Percentiles rank a stretch among this genome's conserved stretches.
Conservation (phyloP, 2,888 invertebrate species). For the Octodonta nipae region DNA sequence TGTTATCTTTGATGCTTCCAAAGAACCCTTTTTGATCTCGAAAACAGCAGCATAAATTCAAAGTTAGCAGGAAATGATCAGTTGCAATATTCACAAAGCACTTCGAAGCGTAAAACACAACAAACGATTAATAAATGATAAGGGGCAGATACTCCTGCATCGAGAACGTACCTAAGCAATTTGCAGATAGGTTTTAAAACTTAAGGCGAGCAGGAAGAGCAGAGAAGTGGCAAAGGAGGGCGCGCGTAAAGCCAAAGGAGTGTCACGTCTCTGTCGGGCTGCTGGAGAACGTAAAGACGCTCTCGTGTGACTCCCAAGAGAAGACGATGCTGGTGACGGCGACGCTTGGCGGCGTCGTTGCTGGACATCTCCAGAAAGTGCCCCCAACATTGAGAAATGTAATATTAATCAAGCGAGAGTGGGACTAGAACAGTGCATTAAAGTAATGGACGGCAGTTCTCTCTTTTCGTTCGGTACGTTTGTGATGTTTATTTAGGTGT, state of each 20-base stretch:
- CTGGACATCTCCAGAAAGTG: conserved; percentile 8
- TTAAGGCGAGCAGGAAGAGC: conserved; percentile 25
- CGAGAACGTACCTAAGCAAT: conserved; percentile 24
- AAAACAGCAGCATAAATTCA: too few species aligned
- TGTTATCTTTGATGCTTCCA: too few species aligned
- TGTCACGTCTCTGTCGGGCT: conserved; percentile 27
- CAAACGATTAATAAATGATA: conserved; percentile 19
- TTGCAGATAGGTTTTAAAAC: conserved; percentile 29
- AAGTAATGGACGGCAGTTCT: conserved; percentile 33
- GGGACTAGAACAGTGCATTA: conserved; percentile 37
- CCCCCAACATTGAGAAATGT: conserved; percentile 40
- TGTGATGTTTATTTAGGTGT: conserved; percentile 10
- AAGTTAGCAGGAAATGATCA: too few species aligned
- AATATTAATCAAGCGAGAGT: conserved; percentile 47
- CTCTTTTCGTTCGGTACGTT: conserved; percentile 11
- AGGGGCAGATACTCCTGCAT: conserved; percentile 21
- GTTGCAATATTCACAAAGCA: too few species aligned
- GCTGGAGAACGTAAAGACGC: conserved; percentile 17
- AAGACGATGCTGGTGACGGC: too few species aligned
- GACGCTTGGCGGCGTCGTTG: conserved; percentile 3
- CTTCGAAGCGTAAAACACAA: too few species aligned
- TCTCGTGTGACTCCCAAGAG: conserved; percentile 10
- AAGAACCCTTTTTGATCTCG: too few species aligned
- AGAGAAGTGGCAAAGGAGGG: conserved; percentile 6
- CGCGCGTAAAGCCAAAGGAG: too few species aligned